Evolutionary conservation across 2,113 vertebrate species (phyloP), one percentile per base, ranked within the genome.

Genomic region (Microtus montanus): DNA sequence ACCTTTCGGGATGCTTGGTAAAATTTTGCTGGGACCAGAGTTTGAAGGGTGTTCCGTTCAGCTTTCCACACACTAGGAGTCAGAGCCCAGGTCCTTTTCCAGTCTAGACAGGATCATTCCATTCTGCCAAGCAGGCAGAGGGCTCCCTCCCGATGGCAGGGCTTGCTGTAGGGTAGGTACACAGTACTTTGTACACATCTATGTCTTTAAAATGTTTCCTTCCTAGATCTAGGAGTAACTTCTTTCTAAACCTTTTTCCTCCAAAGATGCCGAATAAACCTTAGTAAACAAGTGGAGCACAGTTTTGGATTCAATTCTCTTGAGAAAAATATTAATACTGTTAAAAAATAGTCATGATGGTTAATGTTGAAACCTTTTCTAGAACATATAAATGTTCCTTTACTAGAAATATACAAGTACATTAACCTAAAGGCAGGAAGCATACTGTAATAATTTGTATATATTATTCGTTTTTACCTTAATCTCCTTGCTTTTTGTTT

Each of bases 21-120:
- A 74, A 15, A 78, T 92, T 87, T 95, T 74, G 52, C 54, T 89
- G 61, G 86, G 84, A 79, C 24, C 20, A 95, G 15, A 90, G 33
- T n/a, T 24, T 86, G 47, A 87, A 89, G 68, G 47, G 49, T 54
- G 17, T 91, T 47, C 47, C 9, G 49, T 68, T 14, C 26, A 30
- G 30, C 30, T 1, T 87, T 91, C n/a, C 30, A 80, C 9, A 79
- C 41, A 87, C 28, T 70, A 24, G 35, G 49, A 74, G 5, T 66
- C 83, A 35, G 35, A 41, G 3, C 88, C 95, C 26, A 24, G 73
- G 10, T 52, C 14, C 26, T 89, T 91, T 22, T 89, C 71, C 13
- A 95, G 0, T 82, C 24, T 30, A 2, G 30, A 54, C 10, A 38
- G 17, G 26, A 49, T 30, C 82, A 2, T 64, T 93, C 20, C 68